Percentiles rank a stretch among this genome's conserved stretches.
Evolutionary conservation across 1,140 invertebrate species (phyloP).

Genomic region (Drosophila mauritiana): DNA sequence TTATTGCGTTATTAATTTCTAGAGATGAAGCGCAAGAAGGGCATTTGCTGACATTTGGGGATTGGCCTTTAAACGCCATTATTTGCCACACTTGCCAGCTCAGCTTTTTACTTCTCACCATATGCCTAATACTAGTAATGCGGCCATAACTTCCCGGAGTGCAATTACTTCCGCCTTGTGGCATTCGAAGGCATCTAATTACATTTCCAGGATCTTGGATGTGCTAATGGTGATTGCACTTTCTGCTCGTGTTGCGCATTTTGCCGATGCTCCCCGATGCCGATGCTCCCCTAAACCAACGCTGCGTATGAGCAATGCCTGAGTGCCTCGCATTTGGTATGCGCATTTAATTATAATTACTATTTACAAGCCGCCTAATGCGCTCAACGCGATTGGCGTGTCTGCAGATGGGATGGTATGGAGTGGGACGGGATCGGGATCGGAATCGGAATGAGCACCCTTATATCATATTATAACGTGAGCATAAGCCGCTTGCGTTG

Average conservation of each 20-base stretch:
- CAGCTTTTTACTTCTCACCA: not conserved
- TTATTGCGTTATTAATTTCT: conserved; percentile 33
- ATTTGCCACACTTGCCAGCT: not conserved
- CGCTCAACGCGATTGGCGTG: conserved; percentile 43
- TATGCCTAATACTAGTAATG: not conserved
- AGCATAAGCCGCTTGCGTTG: conserved; percentile 41
- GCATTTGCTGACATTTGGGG: conserved; percentile 5
- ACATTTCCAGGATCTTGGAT: conserved; percentile 22
- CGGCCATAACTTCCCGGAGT: conserved; percentile 10
- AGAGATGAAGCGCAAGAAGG: not conserved
- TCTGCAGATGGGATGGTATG: not conserved
- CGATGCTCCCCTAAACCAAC: conserved; percentile 1
- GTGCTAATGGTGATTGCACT: conserved; percentile 31
- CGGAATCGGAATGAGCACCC: conserved; percentile 1
- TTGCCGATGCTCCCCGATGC: not conserved
- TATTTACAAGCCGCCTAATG: conserved; percentile 58
- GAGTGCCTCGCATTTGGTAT: conserved; percentile 45
- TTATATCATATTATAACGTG: conserved; percentile 44
- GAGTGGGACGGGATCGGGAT: not conserved
- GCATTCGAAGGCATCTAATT: conserved; percentile 27
- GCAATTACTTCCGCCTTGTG: conserved; percentile 18
- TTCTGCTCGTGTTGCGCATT: conserved; percentile 16
- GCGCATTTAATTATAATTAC: conserved; percentile 75
- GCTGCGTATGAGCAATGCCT: conserved; percentile 49
- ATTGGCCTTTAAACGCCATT: not conserved